Conservation (phyloP, 2,113 vertebrate species). For the Channa maculata region DNA sequence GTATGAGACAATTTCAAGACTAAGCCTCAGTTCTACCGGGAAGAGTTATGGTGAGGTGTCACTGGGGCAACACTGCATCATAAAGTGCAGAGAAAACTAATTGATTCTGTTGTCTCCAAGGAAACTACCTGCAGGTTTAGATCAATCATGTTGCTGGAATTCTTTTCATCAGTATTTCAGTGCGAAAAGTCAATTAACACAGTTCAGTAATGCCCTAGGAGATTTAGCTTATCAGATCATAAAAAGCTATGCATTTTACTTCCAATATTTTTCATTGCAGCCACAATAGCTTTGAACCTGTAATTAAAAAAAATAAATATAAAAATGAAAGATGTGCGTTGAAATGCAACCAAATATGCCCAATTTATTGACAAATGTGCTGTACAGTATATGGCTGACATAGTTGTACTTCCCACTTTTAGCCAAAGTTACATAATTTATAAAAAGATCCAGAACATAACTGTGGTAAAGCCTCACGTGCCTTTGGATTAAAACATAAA, state of each 20-base stretch:
- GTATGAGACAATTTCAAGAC: slow-evolving; percentile 42
- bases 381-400: neutral
- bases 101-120: slow-evolving; percentile 73
- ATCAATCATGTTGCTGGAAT: slow-evolving; percentile 65
- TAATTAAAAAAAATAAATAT: neutral
- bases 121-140: slow-evolving; percentile 65
- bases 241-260: slow-evolving; percentile 9
- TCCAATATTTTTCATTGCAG: neutral
- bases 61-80: slow-evolving; percentile 38
- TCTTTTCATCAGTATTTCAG: slow-evolving; percentile 74
- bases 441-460: too few species aligned
- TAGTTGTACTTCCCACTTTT: neutral
- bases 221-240: slow-evolving; percentile 11
- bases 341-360: neutral
- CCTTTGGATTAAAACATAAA: neutral
- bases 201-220: slow-evolving; percentile 46
- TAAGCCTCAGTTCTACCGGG: slow-evolving; percentile 27
- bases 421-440: too few species aligned
- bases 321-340: neutral
- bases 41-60: slow-evolving; percentile 45
- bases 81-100: slow-evolving; percentile 65
- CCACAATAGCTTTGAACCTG: neutral
- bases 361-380: neutral
- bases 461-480: too few species aligned
- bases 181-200: slow-evolving; percentile 58